Evolutionary conservation across 2,888 invertebrate genomes (phyloP).

Genomic region (Crematogaster levior): DNA sequence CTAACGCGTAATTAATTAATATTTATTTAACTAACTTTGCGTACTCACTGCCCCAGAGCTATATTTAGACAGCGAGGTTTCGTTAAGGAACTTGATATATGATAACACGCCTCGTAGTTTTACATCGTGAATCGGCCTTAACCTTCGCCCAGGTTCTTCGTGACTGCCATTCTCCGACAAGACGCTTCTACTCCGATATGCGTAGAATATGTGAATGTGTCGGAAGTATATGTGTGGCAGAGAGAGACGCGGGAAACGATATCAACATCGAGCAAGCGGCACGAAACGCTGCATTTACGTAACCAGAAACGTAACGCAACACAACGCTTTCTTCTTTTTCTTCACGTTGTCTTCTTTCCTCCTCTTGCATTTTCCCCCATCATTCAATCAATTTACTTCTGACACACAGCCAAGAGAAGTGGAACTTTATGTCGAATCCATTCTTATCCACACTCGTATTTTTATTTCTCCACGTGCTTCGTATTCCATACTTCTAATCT

Average conservation of each 20-base stretch:
- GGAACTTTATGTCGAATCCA: too few species aligned
- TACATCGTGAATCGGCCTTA: neutral
- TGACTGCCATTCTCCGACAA: neutral
- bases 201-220: neutral
- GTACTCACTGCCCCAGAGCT: neutral
- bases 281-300: neutral
- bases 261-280: neutral
- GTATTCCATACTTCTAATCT: too few species aligned
- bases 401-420: too few species aligned
- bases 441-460: too few species aligned
- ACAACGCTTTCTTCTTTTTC: neutral
- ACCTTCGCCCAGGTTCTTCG: neutral
- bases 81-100: neutral
- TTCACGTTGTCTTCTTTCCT: neutral
- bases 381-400: too few species aligned
- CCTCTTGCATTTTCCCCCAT: too few species aligned
- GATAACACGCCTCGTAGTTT: neutral
- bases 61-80: neutral
- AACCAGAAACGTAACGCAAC: neutral
- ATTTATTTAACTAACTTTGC: neutral
- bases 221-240: neutral
- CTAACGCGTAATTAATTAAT: too few species aligned
- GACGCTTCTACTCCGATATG: neutral
- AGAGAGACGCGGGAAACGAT: neutral
- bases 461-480: too few species aligned